A percentile compares a stretch with the other conserved stretches of the same genome.
Evolutionary conservation across 2,797 vertebrate genomes (phyloP).

Genomic region (Trachops cirrhosus): DNA sequence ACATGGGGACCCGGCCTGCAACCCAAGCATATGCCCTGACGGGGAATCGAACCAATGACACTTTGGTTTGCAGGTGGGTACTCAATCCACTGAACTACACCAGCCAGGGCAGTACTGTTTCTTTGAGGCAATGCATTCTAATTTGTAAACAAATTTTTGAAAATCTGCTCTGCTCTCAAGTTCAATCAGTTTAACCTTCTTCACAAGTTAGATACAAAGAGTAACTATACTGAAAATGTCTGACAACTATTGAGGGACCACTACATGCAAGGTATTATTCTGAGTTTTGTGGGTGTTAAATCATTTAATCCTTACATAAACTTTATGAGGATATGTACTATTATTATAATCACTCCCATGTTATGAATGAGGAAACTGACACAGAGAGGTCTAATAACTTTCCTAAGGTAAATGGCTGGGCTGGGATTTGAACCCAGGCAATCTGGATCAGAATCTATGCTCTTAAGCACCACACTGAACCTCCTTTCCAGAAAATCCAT

Average conservation of each 20-base stretch:
- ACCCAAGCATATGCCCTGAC: too few species aligned
- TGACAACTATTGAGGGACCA: neutral
- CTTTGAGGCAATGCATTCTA: neutral
- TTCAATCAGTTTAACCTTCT: neutral
- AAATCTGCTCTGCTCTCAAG: neutral
- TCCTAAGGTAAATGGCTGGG: neutral
- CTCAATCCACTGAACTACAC: too few species aligned
- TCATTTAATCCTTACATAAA: neutral
- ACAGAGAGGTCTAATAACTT: neutral
- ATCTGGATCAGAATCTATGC: neutral
- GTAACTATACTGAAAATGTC: neutral
- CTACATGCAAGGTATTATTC: neutral
- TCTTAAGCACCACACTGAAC: neutral
- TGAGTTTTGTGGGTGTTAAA: constrained; percentile 12
- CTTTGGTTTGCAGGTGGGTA: too few species aligned
- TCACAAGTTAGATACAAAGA: neutral
- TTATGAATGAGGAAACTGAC: neutral
- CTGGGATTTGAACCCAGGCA: neutral
- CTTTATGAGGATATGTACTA: neutral
- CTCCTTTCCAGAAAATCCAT: neutral
- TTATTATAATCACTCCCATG: neutral
- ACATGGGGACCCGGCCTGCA: too few species aligned
- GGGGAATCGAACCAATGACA: too few species aligned
- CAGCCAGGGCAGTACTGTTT: neutral
- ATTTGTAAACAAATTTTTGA: neutral